Base-by-base conservation (phyloP, 2,113 vertebrate species). In the Crotophaga sulcirostris region DNA sequence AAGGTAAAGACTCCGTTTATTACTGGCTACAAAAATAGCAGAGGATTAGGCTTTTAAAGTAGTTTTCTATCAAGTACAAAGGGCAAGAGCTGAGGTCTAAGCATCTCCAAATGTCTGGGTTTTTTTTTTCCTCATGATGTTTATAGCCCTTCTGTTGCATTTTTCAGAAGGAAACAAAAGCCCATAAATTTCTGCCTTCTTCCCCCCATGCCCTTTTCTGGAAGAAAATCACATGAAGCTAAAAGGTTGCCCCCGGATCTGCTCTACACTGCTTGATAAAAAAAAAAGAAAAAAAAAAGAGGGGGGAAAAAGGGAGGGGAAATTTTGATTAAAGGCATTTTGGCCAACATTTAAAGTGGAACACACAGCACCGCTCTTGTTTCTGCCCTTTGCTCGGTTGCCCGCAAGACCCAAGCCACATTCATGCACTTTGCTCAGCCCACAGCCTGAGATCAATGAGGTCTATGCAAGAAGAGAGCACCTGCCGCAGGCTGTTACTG, bases 391-490 rank as follows among this genome's bases (percentile, higher is more conserved):
- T 96, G 74, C 73, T 89, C 34, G 16, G 38, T 56, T 90, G 81
- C 9, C 29, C 66, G 36, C 73, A 90, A 78, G 60, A 72, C 47
- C 34, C 70, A 84, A 82, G 33, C 85, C 64, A 67, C 79, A 49
- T 56, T 80, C 68, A 63, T 55, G 64, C 88, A 77, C 83, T 81
- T 83, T 94, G 33, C 72, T 74, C 72, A 90, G 63, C 55, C 72
- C 90, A 63, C 76, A 92, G 88, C 52, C 72, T 64, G 79, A 70
- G 92, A 93, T 95, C 93, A 78, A 89, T 84, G 93, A 92, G 75
- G 31, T 23, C 69, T 76, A 83, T 93, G 89, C 90, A 94, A 93
- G 92, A 59, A 62, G 67, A 80, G 68, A 86, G 44, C 83, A 90
- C 80, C 83, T 84, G 94, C 82, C 19, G 5, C 60, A 68, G 69